Conservation (phyloP, 2,888 invertebrate species). For the Drosophila mimetica region DNA sequence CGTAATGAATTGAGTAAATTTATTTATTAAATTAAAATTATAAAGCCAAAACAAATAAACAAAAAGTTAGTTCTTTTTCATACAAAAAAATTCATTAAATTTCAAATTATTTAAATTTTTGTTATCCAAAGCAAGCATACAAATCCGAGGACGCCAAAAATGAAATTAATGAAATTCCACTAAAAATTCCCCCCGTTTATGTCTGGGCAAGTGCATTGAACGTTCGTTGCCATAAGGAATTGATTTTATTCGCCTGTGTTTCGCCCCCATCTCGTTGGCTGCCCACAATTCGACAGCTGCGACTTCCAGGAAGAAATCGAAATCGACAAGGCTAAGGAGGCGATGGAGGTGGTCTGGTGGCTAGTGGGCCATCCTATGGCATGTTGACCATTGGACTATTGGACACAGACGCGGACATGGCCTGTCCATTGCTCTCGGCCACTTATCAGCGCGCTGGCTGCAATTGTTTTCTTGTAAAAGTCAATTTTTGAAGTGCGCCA, state of each 20-base stretch:
- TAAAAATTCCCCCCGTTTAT: not conserved
- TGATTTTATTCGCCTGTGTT: constrained; percentile 20
- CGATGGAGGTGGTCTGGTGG: constrained; percentile 2
- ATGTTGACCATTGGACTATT: constrained; percentile 14
- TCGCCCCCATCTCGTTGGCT: constrained; percentile 5
- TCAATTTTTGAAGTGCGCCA: constrained; percentile 76
- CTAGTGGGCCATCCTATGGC: constrained; percentile 2
- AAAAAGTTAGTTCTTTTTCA: no score
- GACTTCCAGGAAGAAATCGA: constrained; percentile 30
- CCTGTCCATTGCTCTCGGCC: constrained; percentile 62
- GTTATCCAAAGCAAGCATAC: not conserved
- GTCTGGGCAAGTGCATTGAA: constrained; percentile 27
- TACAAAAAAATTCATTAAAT: not conserved
- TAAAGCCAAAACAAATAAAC: no score
- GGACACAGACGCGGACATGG: constrained; percentile 47
- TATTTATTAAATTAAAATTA: no score
- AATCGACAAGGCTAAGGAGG: constrained; percentile 28
- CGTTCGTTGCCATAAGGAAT: constrained; percentile 33
- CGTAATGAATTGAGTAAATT: no score
- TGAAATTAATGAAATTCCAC: constrained; percentile 19
- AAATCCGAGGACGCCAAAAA: not conserved
- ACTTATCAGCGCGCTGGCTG: constrained; percentile 72
- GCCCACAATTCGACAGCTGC: constrained; percentile 34
- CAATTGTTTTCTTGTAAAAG: constrained; percentile 79
- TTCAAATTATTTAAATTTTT: not conserved